A percentile compares a stretch with the other conserved stretches of the same genome.
Conservation (phyloP, 2,113 vertebrate species). For the Atherinomorus stipes region DNA sequence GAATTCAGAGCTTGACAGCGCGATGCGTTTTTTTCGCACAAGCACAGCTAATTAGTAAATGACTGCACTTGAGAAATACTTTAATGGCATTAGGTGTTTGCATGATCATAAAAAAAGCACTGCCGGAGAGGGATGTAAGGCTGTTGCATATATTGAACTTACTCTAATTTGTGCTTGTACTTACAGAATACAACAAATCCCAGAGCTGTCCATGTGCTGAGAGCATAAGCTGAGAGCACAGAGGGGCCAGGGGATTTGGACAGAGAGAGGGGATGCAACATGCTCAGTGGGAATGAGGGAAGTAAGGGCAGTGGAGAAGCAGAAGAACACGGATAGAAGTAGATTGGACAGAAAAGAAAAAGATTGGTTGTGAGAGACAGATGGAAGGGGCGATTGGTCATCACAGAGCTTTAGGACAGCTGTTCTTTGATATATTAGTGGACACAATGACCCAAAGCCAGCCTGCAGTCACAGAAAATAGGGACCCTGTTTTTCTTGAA, state of each 20-base stretch:
- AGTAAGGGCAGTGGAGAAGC: conserved; percentile 40
- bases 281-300: conserved; percentile 42
- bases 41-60: conserved; percentile 68
- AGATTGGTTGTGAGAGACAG: conserved; percentile 79
- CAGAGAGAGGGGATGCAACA: conserved; percentile 45
- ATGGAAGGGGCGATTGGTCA: conserved; percentile 85
- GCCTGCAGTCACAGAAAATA: conserved; percentile 85
- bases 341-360: conserved; percentile 66
- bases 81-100: conserved; percentile 53
- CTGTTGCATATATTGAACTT: conserved; percentile 36
- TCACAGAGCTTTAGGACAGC: conserved; percentile 84
- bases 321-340: conserved; percentile 51
- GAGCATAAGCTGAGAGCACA: conserved; percentile 37
- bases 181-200: conserved; percentile 65
- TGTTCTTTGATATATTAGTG: conserved; percentile 89
- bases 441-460: conserved; percentile 86
- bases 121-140: conserved; percentile 2
- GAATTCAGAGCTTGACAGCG: conserved; percentile 65
- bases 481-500: conserved; percentile 82
- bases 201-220: conserved; percentile 61
- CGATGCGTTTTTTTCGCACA: conserved; percentile 52
- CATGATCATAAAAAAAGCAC: conserved; percentile 37
- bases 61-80: conserved; percentile 61
- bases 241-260: conserved; percentile 60
- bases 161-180: conserved; percentile 49